Evolutionary conservation across 2,888 invertebrate genomes (phyloP).

Genomic region (Tipula lateralis): DNA sequence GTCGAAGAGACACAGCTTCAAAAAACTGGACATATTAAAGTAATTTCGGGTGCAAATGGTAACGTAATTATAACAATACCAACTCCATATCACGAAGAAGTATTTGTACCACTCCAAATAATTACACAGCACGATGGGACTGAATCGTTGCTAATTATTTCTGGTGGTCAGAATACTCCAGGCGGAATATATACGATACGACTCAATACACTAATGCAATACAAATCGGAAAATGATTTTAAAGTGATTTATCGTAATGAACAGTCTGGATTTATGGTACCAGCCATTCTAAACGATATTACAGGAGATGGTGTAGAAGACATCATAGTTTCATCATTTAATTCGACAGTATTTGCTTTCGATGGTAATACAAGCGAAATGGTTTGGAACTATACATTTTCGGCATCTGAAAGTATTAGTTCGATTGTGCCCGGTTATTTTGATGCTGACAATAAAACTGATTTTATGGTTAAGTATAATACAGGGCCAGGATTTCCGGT

Average conservation of each 20-base stretch:
- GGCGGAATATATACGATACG: constrained; percentile 66
- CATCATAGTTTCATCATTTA: constrained; percentile 67
- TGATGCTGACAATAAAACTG: constrained; percentile 69
- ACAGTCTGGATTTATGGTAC: constrained; percentile 62
- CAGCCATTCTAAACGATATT: constrained; percentile 64
- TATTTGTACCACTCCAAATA: constrained; percentile 69
- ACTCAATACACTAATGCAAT: constrained; percentile 53
- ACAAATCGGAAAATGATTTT: constrained; percentile 52
- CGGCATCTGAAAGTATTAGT: constrained; percentile 63
- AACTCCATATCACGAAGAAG: constrained; percentile 62
- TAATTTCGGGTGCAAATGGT: constrained; percentile 68
- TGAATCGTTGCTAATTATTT: constrained; percentile 62
- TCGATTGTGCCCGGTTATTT: constrained; percentile 74
- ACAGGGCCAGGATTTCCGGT: constrained; percentile 66
- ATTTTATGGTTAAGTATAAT: constrained; percentile 67
- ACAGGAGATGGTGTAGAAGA: constrained; percentile 67
- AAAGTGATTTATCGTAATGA: constrained; percentile 55
- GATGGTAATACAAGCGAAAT: constrained; percentile 61
- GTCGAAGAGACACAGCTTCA: constrained; percentile 48
- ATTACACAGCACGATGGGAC: constrained; percentile 58
- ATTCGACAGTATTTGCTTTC: constrained; percentile 66
- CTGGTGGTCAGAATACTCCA: constrained; percentile 66
- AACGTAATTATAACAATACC: constrained; percentile 56
- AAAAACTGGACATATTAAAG: constrained; percentile 59
- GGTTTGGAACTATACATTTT: constrained; percentile 69